Percentiles rank a stretch among this genome's conserved stretches.
Evolutionary conservation across 1,140 invertebrate genomes (phyloP).

Genomic region (Bombus superbus): DNA sequence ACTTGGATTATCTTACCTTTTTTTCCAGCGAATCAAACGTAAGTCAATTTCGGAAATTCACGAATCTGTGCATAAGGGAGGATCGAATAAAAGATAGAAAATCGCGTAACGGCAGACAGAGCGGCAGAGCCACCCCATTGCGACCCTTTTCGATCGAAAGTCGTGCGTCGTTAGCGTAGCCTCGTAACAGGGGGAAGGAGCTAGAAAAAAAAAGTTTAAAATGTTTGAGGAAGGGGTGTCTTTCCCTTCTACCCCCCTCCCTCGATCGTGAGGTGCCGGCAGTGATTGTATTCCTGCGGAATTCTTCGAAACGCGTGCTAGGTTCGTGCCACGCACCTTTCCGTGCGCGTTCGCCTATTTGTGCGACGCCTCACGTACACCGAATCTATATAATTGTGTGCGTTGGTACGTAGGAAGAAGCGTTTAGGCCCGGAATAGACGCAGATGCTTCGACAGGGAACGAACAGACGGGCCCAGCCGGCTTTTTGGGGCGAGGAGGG

Average conservation of each 20-base stretch:
- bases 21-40: neutral
- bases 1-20: no score
- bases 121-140: conserved; percentile 37
- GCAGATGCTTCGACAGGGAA: conserved; percentile 76
- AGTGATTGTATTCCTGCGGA: conserved; percentile 67
- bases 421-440: conserved; percentile 62
- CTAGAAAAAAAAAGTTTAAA: conserved; percentile 78
- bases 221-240: conserved; percentile 76
- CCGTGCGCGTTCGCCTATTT: neutral
- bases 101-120: conserved; percentile 58
- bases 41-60: conserved; percentile 22
- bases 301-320: conserved; percentile 69
- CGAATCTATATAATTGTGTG: neutral
- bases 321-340: conserved; percentile 61
- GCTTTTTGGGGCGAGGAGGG: conserved; percentile 47
- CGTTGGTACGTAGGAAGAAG: conserved; percentile 49
- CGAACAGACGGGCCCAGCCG: conserved; percentile 60
- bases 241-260: neutral
- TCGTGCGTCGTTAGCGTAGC: conserved; percentile 65
- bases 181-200: conserved; percentile 33
- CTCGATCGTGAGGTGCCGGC: conserved; percentile 68
- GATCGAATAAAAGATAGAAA: conserved; percentile 19
- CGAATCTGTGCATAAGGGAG: neutral
- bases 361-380: neutral
- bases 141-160: conserved; percentile 59